Base-by-base conservation (phyloP, 2,113 vertebrate genomes). In the Myiozetetes cayanensis region DNA sequence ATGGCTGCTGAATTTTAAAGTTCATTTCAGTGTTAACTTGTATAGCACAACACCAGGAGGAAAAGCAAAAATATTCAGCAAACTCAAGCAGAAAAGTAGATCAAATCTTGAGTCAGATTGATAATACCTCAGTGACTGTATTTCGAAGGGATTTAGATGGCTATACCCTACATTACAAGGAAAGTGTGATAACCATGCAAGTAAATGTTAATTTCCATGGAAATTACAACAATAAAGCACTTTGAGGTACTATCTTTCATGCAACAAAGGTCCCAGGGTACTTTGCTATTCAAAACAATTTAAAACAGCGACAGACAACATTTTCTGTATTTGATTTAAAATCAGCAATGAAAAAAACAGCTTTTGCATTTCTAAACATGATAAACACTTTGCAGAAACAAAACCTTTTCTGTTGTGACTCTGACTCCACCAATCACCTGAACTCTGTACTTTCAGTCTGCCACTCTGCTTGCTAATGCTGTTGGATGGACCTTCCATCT, bases 141-240 rank as follows among this genome's bases (percentile, higher is more conserved):
- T 92, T 96, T 96, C 79, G 84, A 55, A 80, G 63, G 67, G 43
- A 78, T 88, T 84, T 95, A 86, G 92, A 47, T 68, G 43, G 59
- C 81, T 94, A 63, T 90, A 80, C 24, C 27, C 86, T 74, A 79
- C 70, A 41, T 89, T 78, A 62, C 59, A 86, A 71, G 13, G 46
- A 56, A 90, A 94, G 37, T 66, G 71, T 85, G 87, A 92, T 95
- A 97, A 95, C 61, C 72, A 41, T 56, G 72, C 79, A 86, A 77
- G 92, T 81, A 95, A 83, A 78, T 81, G 87, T 92, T 96, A 96
- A 96, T 97, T 95, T 97, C 93, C 95, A 95, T 86, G 85, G 93
- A 97, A 97, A 97, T 97, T 97, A 84, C 87, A 92, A 94, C 90
- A 95, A 84, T 95, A 97, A 96, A 97, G 50, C 75, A 96, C 72